Percentiles rank a stretch among this genome's conserved stretches.
These are phyloP conservation scores for Notolepis coatsorum DNA, from an alignment of 2,797 vertebrate genomes.

Conservation along the genomic window DNA sequence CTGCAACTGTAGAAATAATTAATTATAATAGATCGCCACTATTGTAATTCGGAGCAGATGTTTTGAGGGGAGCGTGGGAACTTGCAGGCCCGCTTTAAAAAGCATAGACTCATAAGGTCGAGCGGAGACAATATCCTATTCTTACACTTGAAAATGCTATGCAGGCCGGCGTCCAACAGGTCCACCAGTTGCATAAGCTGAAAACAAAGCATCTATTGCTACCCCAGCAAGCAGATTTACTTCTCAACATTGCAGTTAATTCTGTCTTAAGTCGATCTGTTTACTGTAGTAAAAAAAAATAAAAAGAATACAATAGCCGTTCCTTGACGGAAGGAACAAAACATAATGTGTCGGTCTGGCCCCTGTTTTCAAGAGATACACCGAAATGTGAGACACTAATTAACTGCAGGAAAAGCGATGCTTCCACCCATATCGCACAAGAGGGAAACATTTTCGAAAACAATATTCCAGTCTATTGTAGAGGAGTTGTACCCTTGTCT, in stretches of 20 bases:
- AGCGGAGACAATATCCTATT: conserved; percentile 70
- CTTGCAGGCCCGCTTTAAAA: conserved; percentile 31
- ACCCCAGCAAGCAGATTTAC: conserved; percentile 65
- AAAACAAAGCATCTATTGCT: conserved; percentile 76
- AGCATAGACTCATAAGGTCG: conserved; percentile 45
- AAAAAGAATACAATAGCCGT: conserved; percentile 64
- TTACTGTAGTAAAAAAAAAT: conserved; percentile 67
- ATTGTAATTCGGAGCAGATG: background rate
- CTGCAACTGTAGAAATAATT: too few relatives aligned
- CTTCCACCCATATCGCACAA: conserved; percentile 48
- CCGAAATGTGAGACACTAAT: conserved; percentile 54
- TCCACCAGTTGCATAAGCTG: conserved; percentile 70
- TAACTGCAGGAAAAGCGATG: conserved; percentile 37
- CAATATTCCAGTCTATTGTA: conserved; percentile 4
- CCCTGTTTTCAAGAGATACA: conserved; percentile 42
- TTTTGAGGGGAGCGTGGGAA: background rate
- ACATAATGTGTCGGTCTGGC: conserved; percentile 49
- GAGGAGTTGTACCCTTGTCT: background rate
- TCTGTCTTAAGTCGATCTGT: conserved; percentile 64
- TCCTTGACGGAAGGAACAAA: conserved; percentile 56
- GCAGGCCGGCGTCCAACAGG: conserved; percentile 76
- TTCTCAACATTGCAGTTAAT: conserved; percentile 60
- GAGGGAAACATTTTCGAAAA: conserved; percentile 33
- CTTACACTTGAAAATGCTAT: conserved; percentile 67
- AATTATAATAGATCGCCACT: too few relatives aligned